These are phyloP conservation scores for Siphlonurus alternatus DNA, from an alignment of 2,888 invertebrate species.

Conservation along the genomic window DNA sequence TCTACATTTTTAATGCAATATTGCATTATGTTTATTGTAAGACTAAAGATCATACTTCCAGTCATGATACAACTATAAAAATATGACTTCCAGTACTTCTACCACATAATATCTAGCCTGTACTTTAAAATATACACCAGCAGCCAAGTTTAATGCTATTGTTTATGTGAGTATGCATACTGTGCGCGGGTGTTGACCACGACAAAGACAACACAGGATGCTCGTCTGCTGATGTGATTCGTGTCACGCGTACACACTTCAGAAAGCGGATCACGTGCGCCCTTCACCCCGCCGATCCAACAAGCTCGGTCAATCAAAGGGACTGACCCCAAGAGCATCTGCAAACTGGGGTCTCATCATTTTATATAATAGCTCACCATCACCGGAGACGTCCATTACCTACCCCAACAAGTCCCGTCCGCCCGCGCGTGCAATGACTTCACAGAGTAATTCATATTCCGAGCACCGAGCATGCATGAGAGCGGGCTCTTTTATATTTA, in stretches of 20 bases:
- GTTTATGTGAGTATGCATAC: too few relatives aligned
- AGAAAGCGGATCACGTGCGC: not conserved
- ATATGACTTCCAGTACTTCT: too few relatives aligned
- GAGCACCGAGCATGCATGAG: not conserved
- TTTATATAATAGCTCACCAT: too few relatives aligned
- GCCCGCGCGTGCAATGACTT: not conserved
- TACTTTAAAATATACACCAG: too few relatives aligned
- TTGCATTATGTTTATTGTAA: too few relatives aligned
- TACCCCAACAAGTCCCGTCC: not conserved
- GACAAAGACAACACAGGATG: not conserved
- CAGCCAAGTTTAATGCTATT: too few relatives aligned
- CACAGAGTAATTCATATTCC: not conserved
- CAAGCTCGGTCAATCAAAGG: not conserved
- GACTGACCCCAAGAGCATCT: not conserved
- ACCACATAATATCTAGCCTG: too few relatives aligned
- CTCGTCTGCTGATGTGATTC: not conserved
- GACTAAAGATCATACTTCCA: too few relatives aligned
- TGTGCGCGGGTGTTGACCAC: too few relatives aligned
- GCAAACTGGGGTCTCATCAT: too few relatives aligned
- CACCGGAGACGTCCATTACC: not conserved
- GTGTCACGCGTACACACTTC: not conserved
- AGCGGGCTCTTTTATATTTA: not conserved
- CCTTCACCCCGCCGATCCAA: not conserved
- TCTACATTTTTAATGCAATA: too few relatives aligned
- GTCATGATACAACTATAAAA: too few relatives aligned